Base-by-base conservation (phyloP, 92 coral and sea anemone genomes). In the Hydrozoanthus gracilis region DNA sequence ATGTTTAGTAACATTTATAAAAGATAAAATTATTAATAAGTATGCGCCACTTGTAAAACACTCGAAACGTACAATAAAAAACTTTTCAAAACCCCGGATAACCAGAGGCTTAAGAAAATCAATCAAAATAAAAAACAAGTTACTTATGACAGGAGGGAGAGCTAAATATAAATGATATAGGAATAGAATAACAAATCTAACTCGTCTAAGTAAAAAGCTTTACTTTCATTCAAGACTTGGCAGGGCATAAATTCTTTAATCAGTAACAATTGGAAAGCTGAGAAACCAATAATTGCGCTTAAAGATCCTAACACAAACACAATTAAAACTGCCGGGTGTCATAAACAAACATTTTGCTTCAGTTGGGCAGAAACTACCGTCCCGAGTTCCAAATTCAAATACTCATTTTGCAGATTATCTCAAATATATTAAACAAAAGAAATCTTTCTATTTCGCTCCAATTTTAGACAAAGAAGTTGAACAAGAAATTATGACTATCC, bases 311-410 rank as follows among this genome's bases (percentile, higher is more conserved):
- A 48, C 52, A 75, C 79, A 45, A 75, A 75, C 17, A 75, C 75
- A 35, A 46, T 62, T 62, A 47, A 82, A 82, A 82, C 86, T 82
- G 44, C 86, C 86, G 47, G 49, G 17, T 82, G 17, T 82, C 18
- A 60, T 82, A 13, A 82, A 82, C 49, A 82, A 18, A 82, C 77
- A 82, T 67, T 82, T 82, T 66, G 73, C 86, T 14, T 82, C 77
- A 46, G 86, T 82, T 39, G 86, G 86, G 48, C 48, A 51, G 15
- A 82, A 67, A 13, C 61, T 82, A 67, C 77, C 86, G 10, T 11
- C 55, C 52, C 18, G 45, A 60, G 85, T 79, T 79, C 85, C 85
- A n/a, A 39, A 79, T 6, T 48, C 18, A n/a, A 14, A 54, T 35
- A 79, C 18, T 11, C 68, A 79, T 15, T 79, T 79, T 79, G 45